Evolutionary conservation across 2,797 vertebrate genomes (phyloP).

Genomic region (Channa striata): DNA sequence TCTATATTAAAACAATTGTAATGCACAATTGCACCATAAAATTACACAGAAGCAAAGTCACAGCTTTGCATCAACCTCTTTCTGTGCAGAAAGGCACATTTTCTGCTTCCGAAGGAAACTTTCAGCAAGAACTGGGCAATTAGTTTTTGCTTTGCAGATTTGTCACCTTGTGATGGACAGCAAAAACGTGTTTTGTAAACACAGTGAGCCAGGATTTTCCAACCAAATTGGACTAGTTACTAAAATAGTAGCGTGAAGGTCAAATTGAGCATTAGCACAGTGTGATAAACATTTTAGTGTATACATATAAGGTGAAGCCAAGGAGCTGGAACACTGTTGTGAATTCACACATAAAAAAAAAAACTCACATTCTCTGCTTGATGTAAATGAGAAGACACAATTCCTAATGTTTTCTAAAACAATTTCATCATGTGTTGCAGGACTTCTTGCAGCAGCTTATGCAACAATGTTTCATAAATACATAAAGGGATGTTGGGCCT

Average conservation of each 20-base stretch:
- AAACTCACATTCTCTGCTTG: constrained; percentile 22
- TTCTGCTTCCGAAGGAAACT: neutral
- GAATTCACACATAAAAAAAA: constrained; percentile 21
- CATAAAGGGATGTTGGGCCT: constrained; percentile 27
- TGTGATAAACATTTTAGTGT: constrained; percentile 16
- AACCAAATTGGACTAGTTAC: neutral
- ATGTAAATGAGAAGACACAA: constrained; percentile 61
- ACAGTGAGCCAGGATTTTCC: neutral
- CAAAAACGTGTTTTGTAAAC: neutral
- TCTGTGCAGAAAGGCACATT: neutral
- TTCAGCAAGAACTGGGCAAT: rapidly evolving
- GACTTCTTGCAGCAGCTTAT: constrained; percentile 46
- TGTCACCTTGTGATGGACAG: neutral
- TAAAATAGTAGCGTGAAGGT: neutral
- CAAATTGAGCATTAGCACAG: neutral
- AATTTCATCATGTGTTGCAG: constrained; percentile 20
- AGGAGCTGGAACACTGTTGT: constrained; percentile 2
- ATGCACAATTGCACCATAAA: constrained; percentile 53
- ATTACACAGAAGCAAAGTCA: constrained; percentile 36
- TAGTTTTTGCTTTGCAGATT: neutral
- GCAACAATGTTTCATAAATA: constrained; percentile 56
- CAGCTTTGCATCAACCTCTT: neutral
- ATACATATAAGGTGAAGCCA: neutral
- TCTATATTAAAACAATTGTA: constrained; percentile 63
- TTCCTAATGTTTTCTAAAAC: constrained; percentile 8